Percentiles rank a stretch among this genome's conserved stretches.
These are phyloP conservation scores for Caenorhabditis panamensis DNA, from an alignment of 2,888 invertebrate species.

Conservation along the genomic window DNA sequence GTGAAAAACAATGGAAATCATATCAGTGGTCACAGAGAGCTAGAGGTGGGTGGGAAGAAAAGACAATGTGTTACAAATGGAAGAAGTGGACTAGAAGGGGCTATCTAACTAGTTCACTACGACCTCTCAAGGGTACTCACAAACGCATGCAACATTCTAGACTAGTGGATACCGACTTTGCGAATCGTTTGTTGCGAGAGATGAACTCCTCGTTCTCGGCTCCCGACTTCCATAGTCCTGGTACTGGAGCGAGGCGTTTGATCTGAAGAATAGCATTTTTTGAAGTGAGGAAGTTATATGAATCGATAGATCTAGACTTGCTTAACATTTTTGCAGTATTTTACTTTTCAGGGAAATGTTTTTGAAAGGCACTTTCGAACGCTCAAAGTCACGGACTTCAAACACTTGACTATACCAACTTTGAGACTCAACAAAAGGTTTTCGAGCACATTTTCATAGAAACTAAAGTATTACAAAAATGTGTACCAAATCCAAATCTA, in stretches of 20 bases:
- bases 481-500: no score
- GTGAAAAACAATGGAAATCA: conserved; percentile 2
- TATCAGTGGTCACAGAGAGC: neutral
- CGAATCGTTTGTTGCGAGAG: conserved; percentile 72
- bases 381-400: no score
- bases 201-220: conserved; percentile 71
- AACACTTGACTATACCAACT: no score
- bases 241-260: conserved; percentile 64
- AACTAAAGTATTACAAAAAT: no score
- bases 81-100: neutral
- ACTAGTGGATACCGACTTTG: conserved; percentile 64
- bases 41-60: neutral
- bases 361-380: no score
- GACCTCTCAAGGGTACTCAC: conserved; percentile 25
- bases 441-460: no score
- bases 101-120: neutral
- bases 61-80: conserved; percentile 28
- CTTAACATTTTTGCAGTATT: no score
- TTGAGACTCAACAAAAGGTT: no score
- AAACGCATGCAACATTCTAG: conserved; percentile 58
- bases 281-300: no score
- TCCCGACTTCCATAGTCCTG: conserved; percentile 73
- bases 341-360: no score
- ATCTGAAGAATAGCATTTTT: conserved; percentile 12
- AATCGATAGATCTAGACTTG: no score